Percentiles rank a stretch among this genome's conserved stretches.
These are phyloP conservation scores for Aegotheles bennettii DNA, from an alignment of 2,113 vertebrate species.

Conservation along the genomic window DNA sequence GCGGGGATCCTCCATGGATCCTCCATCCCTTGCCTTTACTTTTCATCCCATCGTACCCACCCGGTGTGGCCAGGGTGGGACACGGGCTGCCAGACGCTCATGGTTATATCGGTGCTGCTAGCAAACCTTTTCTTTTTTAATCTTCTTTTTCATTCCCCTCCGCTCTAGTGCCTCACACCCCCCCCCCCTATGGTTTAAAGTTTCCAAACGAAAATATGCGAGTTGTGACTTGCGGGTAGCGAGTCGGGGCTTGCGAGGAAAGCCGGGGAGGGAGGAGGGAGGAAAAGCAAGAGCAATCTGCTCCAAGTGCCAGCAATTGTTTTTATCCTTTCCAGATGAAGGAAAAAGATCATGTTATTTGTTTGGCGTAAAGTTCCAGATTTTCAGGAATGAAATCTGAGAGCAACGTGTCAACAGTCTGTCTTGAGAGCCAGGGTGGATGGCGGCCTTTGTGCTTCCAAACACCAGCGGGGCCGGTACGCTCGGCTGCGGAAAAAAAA, in stretches of 20 bases:
- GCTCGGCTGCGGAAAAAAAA: conserved; percentile 60
- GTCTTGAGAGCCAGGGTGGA: conserved; percentile 65
- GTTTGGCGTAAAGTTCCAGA: conserved; percentile 71
- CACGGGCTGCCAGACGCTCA: background rate
- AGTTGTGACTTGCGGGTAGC: conserved; percentile 62
- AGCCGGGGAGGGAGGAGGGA: conserved; percentile 17
- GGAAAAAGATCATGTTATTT: conserved; percentile 74
- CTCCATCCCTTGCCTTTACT: no score
- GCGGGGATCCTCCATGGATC: no score
- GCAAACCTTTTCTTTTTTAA: background rate
- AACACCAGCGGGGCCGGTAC: conserved; percentile 66
- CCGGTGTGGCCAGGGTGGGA: background rate
- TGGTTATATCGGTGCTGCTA: background rate
- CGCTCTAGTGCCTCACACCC: background rate
- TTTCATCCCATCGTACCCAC: background rate
- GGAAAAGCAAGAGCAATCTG: conserved; percentile 17
- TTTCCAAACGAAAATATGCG: conserved; percentile 62
- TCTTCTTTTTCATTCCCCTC: conserved; percentile 28
- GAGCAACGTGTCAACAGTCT: conserved; percentile 65
- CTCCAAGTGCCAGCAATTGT: conserved; percentile 69
- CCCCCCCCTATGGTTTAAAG: conserved; percentile 49
- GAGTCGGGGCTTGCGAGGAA: conserved; percentile 43
- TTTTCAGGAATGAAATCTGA: conserved; percentile 78
- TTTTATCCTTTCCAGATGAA: conserved; percentile 66
- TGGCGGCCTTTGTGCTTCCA: conserved; percentile 73